phyloP scores from a whole-genome alignment of 23 tunicate genomes.

The Ascidia mentula region DNA sequence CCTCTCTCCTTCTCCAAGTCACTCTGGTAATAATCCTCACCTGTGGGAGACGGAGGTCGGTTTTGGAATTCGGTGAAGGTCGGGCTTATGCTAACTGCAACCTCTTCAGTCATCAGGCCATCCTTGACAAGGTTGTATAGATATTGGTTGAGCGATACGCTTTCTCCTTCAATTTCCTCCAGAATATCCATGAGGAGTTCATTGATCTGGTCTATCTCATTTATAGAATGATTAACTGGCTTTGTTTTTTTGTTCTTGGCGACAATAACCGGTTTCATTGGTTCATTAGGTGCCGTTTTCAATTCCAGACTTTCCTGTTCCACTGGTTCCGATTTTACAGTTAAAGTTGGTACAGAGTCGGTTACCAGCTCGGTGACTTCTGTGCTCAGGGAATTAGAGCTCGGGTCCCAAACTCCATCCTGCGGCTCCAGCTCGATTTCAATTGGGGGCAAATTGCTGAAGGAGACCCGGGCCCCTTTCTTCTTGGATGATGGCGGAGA shows the following conservation, averaged over 20 bases:
- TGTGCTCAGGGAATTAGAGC: not conserved
- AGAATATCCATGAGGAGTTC: conserved; percentile 70
- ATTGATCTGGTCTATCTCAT: conserved; percentile 50
- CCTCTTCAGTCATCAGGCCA: conserved; percentile 30
- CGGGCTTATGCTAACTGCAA: conserved; percentile 28
- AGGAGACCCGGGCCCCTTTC: conserved; percentile 38
- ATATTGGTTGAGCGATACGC: conserved; percentile 40
- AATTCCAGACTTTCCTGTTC: not conserved
- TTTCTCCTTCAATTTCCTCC: conserved; percentile 75
- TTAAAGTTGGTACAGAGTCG: not conserved
- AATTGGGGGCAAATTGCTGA: conserved; percentile 63
- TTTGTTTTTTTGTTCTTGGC: not conserved
- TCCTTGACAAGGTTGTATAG: conserved; percentile 33
- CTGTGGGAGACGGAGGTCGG: not conserved
- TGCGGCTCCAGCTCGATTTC: conserved; percentile 41
- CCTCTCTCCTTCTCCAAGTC: conserved; percentile 14
- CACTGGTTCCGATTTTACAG: not conserved
- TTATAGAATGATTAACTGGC: not conserved
- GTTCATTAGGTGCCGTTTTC: not conserved
- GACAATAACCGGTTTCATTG: not conserved
- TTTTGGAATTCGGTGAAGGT: conserved; percentile 14
- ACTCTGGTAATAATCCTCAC: not conserved
- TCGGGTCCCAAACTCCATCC: conserved; percentile 6
- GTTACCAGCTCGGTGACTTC: not conserved
- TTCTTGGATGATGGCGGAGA: conserved; percentile 38